Percentiles rank a stretch among this genome's conserved stretches.
Evolutionary conservation across 2,113 vertebrate species (phyloP).

Genomic region (Paratilapia polleni): DNA sequence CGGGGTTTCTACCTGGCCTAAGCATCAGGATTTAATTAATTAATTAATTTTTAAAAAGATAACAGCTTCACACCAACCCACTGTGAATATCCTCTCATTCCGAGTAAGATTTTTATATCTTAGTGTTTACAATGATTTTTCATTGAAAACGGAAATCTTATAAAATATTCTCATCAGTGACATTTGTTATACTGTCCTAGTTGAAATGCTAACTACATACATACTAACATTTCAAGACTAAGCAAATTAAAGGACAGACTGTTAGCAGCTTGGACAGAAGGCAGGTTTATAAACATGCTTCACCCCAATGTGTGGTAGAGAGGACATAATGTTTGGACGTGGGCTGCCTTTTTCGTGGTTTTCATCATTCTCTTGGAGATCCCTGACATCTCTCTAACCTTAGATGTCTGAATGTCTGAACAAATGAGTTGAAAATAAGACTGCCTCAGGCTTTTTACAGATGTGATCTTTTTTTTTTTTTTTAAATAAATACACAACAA

Average conservation of each 20-base stretch:
- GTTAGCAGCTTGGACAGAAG: background rate
- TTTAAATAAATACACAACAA: constrained; percentile 19
- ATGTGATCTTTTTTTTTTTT: too few species aligned
- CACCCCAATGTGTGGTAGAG: background rate
- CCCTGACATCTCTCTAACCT: constrained; percentile 39
- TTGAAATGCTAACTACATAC: background rate
- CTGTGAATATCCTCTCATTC: background rate
- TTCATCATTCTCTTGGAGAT: constrained; percentile 14
- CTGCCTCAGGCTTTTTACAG: too few species aligned
- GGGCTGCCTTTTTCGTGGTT: background rate
- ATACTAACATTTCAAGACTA: background rate
- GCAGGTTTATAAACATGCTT: constrained; percentile 16
- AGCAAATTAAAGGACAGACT: background rate
- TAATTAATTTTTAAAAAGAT: too few species aligned
- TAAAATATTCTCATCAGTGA: background rate
- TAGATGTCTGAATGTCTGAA: background rate
- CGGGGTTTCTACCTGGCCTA: too few species aligned
- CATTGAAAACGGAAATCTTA: background rate
- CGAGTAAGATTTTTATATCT: background rate
- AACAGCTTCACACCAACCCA: background rate
- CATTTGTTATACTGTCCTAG: background rate
- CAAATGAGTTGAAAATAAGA: constrained; percentile 27
- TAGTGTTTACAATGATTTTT: too few species aligned
- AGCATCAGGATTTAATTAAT: too few species aligned
- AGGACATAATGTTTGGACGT: constrained; percentile 15